Conservation (phyloP, 2,797 vertebrate species). For the Sebastes matsubarae region DNA sequence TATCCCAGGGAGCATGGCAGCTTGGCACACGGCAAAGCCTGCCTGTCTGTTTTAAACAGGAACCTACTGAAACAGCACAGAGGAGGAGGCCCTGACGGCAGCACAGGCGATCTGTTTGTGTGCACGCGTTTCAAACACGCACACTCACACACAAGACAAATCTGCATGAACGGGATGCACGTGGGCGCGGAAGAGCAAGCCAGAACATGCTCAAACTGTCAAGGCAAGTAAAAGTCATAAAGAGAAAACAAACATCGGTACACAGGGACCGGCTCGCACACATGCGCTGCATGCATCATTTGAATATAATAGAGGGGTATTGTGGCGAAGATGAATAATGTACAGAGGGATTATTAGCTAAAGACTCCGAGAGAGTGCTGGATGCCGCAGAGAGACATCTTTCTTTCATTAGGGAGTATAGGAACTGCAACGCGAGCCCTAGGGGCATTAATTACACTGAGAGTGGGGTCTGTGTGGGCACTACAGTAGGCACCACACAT, state of each 20-base stretch:
- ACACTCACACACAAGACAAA: conserved; percentile 27
- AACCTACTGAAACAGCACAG: conserved; percentile 53
- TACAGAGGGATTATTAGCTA: conserved; percentile 53
- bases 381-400: conserved; percentile 54
- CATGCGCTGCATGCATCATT: conserved; percentile 66
- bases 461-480: conserved; percentile 37
- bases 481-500: conserved; percentile 65
- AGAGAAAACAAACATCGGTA: conserved; percentile 40
- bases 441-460: conserved; percentile 58
- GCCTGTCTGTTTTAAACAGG: conserved; percentile 60
- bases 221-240: conserved; percentile 38
- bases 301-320: conserved; percentile 73
- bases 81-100: conserved; percentile 12
- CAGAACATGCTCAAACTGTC: conserved; percentile 32
- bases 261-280: conserved; percentile 27
- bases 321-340: conserved; percentile 63
- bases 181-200: neutral
- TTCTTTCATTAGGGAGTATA: conserved; percentile 70
- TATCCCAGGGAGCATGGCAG: conserved; percentile 72
- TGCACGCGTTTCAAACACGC: neutral
- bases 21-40: conserved; percentile 59
- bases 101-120: conserved; percentile 11
- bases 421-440: conserved; percentile 35
- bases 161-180: conserved; percentile 18
- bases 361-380: conserved; percentile 29